Evolutionary conservation across 2,113 vertebrate species (phyloP).

Genomic region (Serinus canaria): DNA sequence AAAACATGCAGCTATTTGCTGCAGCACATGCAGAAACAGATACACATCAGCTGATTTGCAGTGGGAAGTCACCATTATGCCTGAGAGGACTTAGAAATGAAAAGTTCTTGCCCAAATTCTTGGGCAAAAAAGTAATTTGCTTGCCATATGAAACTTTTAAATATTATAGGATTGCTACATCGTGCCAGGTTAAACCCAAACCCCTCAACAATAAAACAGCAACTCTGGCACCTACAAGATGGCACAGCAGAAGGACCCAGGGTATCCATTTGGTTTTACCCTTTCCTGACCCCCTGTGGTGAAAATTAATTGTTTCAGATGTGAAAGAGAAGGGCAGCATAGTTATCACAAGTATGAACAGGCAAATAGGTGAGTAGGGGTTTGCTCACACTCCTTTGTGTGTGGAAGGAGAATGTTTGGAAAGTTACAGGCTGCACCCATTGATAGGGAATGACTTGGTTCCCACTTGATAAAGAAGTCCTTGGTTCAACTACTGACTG

Average conservation of each 20-base stretch:
- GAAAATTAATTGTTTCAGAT: background rate
- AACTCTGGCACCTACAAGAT: background rate
- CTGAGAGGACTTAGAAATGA: background rate
- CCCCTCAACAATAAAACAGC: background rate
- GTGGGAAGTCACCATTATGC: too few species aligned
- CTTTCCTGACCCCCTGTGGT: background rate
- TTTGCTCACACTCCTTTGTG: background rate
- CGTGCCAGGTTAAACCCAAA: background rate
- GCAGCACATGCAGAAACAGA: background rate
- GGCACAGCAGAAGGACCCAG: background rate
- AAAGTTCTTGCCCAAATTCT: background rate
- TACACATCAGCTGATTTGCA: accelerated
- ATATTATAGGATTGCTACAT: background rate
- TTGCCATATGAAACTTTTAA: background rate
- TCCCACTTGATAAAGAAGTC: background rate
- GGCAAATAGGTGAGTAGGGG: background rate
- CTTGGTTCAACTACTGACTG: background rate
- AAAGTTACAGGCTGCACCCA: background rate
- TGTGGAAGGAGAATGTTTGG: background rate
- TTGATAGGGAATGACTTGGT: background rate
- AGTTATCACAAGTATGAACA: background rate
- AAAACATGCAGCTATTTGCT: background rate
- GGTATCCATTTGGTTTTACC: background rate
- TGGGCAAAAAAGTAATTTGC: background rate
- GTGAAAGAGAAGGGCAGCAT: background rate